phyloP scores from a whole-genome alignment of 1,140 invertebrate species.

The Apis laboriosa region DNA sequence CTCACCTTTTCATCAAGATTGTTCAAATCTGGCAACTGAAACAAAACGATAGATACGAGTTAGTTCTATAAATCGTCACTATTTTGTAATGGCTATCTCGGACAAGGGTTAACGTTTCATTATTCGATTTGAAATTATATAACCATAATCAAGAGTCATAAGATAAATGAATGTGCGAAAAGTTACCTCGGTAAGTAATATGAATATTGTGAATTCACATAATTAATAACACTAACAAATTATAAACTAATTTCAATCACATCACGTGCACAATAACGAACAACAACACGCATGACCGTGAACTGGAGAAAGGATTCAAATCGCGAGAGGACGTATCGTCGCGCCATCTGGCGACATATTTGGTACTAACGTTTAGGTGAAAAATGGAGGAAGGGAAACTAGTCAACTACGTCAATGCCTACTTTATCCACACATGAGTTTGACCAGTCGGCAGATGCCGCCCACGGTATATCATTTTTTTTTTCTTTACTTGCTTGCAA shows the following conservation, averaged over 20 bases:
- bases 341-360: constrained; percentile 1
- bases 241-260: background rate
- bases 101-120: background rate
- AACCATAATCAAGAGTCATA: background rate
- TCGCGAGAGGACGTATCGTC: background rate
- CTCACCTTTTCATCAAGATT: constrained; percentile 78
- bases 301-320: background rate
- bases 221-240: background rate
- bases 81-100: background rate
- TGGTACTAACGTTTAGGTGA: background rate
- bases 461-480: constrained; percentile 38
- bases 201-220: too few relatives aligned
- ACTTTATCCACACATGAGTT: background rate
- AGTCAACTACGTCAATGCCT: background rate
- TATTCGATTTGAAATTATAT: background rate
- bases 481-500: constrained; percentile 28
- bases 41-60: constrained; percentile 58
- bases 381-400: too few relatives aligned
- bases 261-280: background rate
- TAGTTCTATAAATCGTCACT: background rate
- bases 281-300: background rate
- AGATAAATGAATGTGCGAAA: background rate
- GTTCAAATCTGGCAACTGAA: constrained; percentile 76
- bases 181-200: background rate
- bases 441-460: constrained; percentile 52